Conservation (phyloP, 2,113 vertebrate genomes). For the Coturnix japonica region DNA sequence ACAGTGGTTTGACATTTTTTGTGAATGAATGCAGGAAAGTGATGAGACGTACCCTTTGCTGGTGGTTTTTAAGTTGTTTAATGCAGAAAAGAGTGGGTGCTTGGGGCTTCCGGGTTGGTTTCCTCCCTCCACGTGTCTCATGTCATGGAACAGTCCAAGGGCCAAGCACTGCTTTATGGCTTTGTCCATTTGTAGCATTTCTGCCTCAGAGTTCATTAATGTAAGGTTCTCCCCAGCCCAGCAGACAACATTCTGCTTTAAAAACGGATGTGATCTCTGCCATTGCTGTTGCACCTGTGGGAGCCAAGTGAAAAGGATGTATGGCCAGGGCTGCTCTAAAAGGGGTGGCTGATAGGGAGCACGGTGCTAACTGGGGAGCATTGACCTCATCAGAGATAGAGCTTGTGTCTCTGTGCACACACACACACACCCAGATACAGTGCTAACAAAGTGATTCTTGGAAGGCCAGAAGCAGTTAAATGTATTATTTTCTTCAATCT, state of each 20-base stretch:
- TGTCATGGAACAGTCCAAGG: not conserved
- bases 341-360: not conserved
- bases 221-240: not conserved
- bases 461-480: constrained; percentile 54
- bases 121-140: not conserved
- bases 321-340: not conserved
- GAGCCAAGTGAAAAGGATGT: not conserved
- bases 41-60: not conserved
- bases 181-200: not conserved
- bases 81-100: not conserved
- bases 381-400: not conserved
- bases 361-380: accelerated
- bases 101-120: not conserved
- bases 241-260: not conserved
- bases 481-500: constrained; percentile 75
- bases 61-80: not conserved
- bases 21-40: not conserved
- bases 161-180: accelerated
- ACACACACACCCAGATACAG: not conserved
- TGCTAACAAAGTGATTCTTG: constrained; percentile 41
- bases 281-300: accelerated
- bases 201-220: not conserved
- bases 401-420: not conserved
- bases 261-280: not conserved
- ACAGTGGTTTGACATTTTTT: not conserved